phyloP scores from a whole-genome alignment of 2,797 vertebrate genomes.

The Helarctos malayanus region DNA sequence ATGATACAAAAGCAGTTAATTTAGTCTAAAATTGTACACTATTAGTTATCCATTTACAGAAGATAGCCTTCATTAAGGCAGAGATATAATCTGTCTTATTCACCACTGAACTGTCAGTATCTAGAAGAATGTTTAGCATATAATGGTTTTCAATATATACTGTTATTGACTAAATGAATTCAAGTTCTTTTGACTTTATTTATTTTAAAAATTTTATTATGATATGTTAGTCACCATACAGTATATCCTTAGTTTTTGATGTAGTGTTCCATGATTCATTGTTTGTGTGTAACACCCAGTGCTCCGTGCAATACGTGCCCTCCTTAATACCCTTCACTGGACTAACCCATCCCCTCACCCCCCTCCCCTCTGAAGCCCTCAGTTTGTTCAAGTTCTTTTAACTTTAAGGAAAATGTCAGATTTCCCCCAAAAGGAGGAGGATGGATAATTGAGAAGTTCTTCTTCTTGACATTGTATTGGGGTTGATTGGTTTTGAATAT shows the following conservation, averaged over 20 bases:
- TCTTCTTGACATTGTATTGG: neutral
- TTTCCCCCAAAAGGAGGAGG: neutral
- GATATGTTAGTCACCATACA: too few species aligned
- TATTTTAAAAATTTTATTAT: too few species aligned
- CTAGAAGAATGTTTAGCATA: neutral
- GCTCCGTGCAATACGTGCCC: too few species aligned
- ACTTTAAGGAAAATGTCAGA: neutral
- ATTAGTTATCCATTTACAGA: neutral
- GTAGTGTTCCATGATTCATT: too few species aligned
- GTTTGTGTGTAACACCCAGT: too few species aligned
- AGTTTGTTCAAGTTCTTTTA: too few species aligned
- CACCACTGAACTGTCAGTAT: neutral
- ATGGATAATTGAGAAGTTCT: neutral
- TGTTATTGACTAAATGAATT: neutral
- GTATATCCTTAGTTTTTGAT: too few species aligned
- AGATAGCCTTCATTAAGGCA: neutral
- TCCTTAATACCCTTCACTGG: too few species aligned
- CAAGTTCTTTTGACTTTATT: neutral
- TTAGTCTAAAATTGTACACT: neutral
- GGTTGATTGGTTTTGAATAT: neutral
- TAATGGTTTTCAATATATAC: neutral
- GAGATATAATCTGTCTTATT: neutral
- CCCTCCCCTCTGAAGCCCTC: too few species aligned
- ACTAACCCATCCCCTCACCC: too few species aligned
- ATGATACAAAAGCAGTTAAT: neutral